Conservation (phyloP, 2,797 vertebrate genomes). For the Silurus lanzhouensis region DNA sequence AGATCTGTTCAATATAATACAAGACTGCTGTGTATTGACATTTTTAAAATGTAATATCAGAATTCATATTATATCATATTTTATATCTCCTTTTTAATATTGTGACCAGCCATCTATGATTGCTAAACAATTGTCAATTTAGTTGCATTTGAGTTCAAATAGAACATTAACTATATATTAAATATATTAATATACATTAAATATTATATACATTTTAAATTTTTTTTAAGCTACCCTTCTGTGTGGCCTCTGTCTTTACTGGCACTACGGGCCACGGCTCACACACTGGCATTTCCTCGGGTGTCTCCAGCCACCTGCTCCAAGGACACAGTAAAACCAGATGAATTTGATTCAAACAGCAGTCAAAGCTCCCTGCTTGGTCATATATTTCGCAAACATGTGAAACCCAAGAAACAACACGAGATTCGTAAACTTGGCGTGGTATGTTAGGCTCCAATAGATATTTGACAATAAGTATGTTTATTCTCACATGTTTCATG, state of each 20-base stretch:
- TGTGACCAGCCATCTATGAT: background rate
- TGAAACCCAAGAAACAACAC: conserved; percentile 95
- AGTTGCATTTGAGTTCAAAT: background rate
- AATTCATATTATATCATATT: background rate
- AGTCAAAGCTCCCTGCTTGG: conserved; percentile 84
- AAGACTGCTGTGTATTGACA: too few species aligned
- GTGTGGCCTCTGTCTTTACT: conserved; percentile 90
- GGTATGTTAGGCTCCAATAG: conserved; percentile 59
- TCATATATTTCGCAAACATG: conserved; percentile 87
- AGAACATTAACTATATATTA: background rate
- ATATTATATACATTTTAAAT: background rate
- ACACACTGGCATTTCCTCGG: conserved; percentile 78
- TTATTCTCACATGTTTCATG: background rate
- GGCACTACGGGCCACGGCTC: conserved; percentile 81
- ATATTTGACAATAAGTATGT: background rate
- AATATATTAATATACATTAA: background rate
- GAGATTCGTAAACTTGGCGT: conserved; percentile 84
- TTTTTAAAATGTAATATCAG: too few species aligned
- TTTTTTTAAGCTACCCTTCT: conserved; percentile 72
- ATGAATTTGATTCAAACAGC: conserved; percentile 81
- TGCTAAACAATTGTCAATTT: background rate
- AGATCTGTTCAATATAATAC: too few species aligned
- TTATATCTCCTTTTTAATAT: background rate
- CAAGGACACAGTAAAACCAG: conserved; percentile 47
- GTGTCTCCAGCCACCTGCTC: conserved; percentile 39